Evolutionary conservation across 1,140 invertebrate genomes (phyloP).

Genomic region (Aricia agestis): DNA sequence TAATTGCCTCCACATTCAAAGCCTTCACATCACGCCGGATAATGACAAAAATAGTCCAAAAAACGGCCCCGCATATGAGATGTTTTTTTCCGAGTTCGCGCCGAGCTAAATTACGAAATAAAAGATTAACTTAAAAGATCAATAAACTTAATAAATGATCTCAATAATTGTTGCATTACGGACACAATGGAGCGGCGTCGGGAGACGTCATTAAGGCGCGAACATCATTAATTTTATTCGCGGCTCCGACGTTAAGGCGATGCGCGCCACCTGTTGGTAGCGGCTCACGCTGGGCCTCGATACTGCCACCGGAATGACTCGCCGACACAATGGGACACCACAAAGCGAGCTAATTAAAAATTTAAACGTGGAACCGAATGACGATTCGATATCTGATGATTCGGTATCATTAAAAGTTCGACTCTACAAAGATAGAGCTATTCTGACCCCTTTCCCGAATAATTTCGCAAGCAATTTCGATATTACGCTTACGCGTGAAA

Average conservation of each 20-base stretch:
- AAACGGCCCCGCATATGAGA: constrained; percentile 72
- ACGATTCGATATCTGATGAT: neutral
- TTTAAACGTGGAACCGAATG: neutral
- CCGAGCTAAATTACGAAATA: constrained; percentile 75
- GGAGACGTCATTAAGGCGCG: constrained; percentile 74
- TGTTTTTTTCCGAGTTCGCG: constrained; percentile 73
- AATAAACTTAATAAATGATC: constrained; percentile 77
- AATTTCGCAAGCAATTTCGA: neutral
- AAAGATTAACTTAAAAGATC: constrained; percentile 77
- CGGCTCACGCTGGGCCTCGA: constrained; percentile 66
- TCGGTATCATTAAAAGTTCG: neutral
- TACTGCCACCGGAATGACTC: constrained; percentile 70
- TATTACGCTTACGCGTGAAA: neutral
- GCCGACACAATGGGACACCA: constrained; percentile 37
- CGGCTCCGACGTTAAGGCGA: constrained; percentile 72
- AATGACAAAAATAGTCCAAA: constrained; percentile 77
- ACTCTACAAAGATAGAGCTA: neutral
- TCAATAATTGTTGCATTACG: constrained; percentile 77
- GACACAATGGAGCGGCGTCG: constrained; percentile 74
- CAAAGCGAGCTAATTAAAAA: constrained; percentile 32
- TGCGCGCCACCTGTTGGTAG: constrained; percentile 75
- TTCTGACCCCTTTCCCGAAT: neutral
- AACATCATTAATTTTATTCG: constrained; percentile 76
- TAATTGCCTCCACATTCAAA: constrained; percentile 75
- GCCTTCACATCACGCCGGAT: constrained; percentile 73